phyloP scores from a whole-genome alignment of 2,797 vertebrate genomes.

The Oreortyx pictus region DNA sequence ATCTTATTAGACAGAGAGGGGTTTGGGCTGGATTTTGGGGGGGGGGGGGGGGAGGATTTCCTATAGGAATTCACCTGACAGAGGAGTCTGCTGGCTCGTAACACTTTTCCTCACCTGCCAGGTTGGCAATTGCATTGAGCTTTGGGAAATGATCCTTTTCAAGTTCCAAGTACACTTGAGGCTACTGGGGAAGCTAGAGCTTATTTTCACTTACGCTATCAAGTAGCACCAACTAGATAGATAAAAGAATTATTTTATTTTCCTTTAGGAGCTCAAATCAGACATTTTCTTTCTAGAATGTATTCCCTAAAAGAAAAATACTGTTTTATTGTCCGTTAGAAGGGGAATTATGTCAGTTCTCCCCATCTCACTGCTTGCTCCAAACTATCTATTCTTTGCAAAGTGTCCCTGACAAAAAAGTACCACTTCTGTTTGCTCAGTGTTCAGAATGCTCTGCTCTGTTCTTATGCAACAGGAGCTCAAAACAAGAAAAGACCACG shows the following conservation, averaged over 20 bases:
- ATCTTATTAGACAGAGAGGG: neutral
- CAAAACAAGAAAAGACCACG: neutral
- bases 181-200: neutral
- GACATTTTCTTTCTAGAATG: neutral
- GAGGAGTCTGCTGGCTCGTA: neutral
- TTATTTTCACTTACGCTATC: neutral
- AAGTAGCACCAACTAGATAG: neutral
- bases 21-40: neutral
- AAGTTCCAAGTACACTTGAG: neutral
- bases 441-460: neutral
- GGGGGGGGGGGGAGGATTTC: fast-evolving
- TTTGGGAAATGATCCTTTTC: neutral
- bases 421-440: neutral
- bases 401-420: neutral
- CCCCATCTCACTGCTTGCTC: constrained; percentile 6
- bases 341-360: neutral
- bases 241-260: neutral
- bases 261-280: neutral
- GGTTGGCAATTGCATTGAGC: neutral
- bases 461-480: neutral
- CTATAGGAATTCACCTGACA: neutral
- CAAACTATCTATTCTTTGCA: constrained; percentile 30
- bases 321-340: neutral
- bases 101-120: neutral
- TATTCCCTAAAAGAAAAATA: constrained; percentile 31